These are phyloP conservation scores for Shinisaurus crocodilurus DNA, from an alignment of 2,113 vertebrate species.

Conservation along the genomic window DNA sequence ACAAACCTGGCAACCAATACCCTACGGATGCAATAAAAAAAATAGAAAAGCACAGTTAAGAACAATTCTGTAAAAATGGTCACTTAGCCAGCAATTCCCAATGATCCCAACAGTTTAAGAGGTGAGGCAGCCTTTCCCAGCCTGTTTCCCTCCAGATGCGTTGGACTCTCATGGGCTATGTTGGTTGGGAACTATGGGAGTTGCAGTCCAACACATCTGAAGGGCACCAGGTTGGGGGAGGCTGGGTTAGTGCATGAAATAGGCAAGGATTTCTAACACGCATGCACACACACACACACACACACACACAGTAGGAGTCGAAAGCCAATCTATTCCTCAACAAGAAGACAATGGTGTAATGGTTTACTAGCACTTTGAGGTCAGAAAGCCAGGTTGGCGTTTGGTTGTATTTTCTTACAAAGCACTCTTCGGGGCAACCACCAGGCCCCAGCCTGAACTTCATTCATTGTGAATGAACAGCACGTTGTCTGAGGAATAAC, in stretches of 20 bases:
- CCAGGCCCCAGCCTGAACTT: background rate
- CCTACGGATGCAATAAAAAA: background rate
- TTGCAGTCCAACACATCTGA: too few species aligned
- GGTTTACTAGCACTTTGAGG: background rate
- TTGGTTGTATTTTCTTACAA: background rate
- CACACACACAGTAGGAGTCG: background rate
- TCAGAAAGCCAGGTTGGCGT: background rate
- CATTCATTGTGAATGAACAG: background rate
- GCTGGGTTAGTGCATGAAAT: background rate
- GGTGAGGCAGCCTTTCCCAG: too few species aligned
- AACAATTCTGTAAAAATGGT: background rate
- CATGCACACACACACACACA: too few species aligned
- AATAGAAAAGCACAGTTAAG: background rate
- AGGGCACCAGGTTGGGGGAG: too few species aligned
- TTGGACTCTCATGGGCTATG: too few species aligned
- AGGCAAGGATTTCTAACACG: background rate
- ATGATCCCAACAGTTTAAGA: background rate
- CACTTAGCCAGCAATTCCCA: background rate
- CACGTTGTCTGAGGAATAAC: conserved; percentile 16
- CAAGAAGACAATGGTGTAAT: background rate
- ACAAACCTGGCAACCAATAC: background rate
- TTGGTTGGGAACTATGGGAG: too few species aligned
- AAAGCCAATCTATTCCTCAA: background rate
- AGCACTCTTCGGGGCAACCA: background rate
- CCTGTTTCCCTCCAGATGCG: too few species aligned